Base-by-base conservation (phyloP, 1,140 invertebrate species). In the Neelides sp. region DNA sequence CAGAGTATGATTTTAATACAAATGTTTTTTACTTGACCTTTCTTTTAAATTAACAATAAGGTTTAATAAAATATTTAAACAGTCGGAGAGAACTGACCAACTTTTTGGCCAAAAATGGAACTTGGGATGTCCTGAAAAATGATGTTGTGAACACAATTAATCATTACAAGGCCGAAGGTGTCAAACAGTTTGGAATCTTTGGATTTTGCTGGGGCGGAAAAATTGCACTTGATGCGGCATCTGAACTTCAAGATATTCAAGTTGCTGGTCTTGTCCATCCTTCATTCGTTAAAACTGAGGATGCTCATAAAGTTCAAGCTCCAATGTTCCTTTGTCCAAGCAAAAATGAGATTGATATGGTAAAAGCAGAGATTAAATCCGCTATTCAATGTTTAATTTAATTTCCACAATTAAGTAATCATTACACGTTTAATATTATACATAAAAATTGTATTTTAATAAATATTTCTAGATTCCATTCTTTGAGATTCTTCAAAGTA, bases 191-290 rank as follows among this genome's bases (percentile, higher is more conserved):
- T 36, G 45, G 22, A 7, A 36, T 20, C 22, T 47, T 35, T 36
- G 45, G 45, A 23, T 47, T 47, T 17, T 47, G 45, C 34, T 47
- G 28, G 28, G 45, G 45, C 10, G 45, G 45, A 8, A 47, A 47
- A 36, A 47, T 47, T 13, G 36, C 23, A 24, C 17, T 22, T 22
- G 3, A 28, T 17, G 45, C 30, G n/a, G 22, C 7, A 3, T 44
- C 26, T 28, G 42, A 44, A 17, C 8, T 47, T 13, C 30, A 36
- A 19, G 45, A 47, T 23, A 22, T 47, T 3, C 34, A 47, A 17
- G 45, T 15, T n/a, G 28, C 30, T 8, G 28, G 13, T 4, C 32
- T 35, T 2, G 24, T 47, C 20, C 45, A 47, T 36, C 45, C 45
- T 3, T 34, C 45, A 3, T 4, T 34, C n/a, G 3, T 36, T 3